phyloP scores from a whole-genome alignment of 2,113 vertebrate species.

The Lathamus discolor region DNA sequence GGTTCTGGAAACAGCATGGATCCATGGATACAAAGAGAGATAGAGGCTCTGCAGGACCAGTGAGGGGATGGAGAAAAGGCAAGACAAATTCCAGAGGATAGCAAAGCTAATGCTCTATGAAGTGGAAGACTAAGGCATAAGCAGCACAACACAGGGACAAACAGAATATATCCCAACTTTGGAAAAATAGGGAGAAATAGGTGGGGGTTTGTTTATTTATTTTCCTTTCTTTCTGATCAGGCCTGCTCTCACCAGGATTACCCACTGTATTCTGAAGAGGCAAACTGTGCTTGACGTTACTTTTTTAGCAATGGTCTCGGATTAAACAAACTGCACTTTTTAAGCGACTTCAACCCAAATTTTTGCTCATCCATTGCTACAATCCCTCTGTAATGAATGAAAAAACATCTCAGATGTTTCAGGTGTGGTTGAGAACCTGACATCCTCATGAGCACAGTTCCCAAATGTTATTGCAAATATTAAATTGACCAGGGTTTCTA shows the following conservation, averaged over 20 bases:
- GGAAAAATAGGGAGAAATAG: neutral
- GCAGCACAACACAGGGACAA: neutral
- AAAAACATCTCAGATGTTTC: neutral
- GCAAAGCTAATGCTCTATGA: neutral
- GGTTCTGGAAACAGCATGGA: neutral
- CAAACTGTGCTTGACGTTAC: neutral
- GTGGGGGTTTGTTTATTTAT: neutral
- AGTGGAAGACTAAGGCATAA: neutral
- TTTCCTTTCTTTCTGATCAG: neutral
- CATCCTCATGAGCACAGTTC: neutral
- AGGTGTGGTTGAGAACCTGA: neutral
- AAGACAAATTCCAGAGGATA: neutral
- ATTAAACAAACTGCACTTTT: neutral
- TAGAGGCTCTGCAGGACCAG: neutral
- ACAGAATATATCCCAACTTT: neutral
- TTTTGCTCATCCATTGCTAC: neutral
- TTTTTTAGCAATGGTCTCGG: neutral
- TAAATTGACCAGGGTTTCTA: neutral
- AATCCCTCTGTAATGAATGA: neutral
- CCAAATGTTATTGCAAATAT: neutral
- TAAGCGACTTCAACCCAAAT: neutral
- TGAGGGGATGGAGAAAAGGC: neutral
- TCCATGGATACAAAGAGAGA: neutral
- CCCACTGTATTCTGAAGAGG: neutral
- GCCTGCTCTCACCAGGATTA: neutral